phyloP scores from a whole-genome alignment of 2,797 vertebrate genomes.

The Amphiprion clarkii region DNA sequence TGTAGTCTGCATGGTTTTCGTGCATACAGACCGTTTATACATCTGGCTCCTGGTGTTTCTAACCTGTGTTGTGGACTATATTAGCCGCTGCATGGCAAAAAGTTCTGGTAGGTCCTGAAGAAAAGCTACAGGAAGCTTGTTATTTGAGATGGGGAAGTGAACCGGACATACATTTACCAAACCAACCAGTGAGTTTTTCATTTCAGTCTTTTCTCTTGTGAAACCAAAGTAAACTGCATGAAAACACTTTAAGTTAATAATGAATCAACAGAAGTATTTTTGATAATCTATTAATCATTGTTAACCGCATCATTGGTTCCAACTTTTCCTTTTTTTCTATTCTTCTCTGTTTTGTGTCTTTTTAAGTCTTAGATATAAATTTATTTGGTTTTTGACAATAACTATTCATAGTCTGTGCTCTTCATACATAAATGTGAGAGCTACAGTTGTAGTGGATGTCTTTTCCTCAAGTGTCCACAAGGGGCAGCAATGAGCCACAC shows the following conservation, averaged over 20 bases:
- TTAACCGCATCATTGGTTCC: no score
- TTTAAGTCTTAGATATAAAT: no score
- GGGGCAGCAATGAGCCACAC: neutral
- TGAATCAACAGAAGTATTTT: no score
- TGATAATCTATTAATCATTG: no score
- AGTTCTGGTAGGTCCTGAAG: accelerated
- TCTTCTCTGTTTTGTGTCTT: no score
- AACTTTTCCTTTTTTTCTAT: no score
- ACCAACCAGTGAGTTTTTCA: no score
- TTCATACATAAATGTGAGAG: neutral
- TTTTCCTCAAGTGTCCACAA: neutral
- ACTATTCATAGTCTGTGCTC: no score
- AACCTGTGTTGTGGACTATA: neutral
- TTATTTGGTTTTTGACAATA: no score
- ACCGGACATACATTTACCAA: neutral
- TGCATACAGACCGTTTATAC: neutral
- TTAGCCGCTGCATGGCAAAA: neutral
- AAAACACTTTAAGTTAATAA: no score
- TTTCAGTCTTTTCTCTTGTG: no score
- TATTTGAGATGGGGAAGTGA: neutral
- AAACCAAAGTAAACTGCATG: no score
- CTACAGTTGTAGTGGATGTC: neutral
- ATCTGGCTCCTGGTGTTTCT: neutral
- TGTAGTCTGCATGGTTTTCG: neutral
- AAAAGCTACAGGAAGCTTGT: neutral